phyloP scores from a whole-genome alignment of 2,113 vertebrate genomes.

The Malaclemys terrapin region DNA sequence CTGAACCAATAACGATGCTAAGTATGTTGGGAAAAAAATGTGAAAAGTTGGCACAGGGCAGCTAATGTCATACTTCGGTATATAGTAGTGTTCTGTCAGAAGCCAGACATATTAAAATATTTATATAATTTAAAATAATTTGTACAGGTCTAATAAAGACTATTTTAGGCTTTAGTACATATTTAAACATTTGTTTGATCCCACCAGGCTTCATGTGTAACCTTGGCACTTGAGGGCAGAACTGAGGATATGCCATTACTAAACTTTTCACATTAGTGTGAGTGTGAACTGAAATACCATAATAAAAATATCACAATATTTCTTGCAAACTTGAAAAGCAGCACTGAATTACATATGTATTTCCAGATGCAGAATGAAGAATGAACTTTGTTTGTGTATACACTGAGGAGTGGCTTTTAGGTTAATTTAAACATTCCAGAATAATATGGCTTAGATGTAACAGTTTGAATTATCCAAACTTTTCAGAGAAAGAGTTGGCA shows the following conservation, averaged over 20 bases:
- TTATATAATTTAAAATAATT: conserved; percentile 84
- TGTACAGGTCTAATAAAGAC: conserved; percentile 78
- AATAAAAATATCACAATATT: conserved; percentile 73
- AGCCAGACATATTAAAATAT: conserved; percentile 81
- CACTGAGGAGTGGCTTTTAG: conserved; percentile 41
- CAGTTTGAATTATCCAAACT: conserved; percentile 49
- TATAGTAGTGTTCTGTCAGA: conserved; percentile 76
- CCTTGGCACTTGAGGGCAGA: conserved; percentile 67
- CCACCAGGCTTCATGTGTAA: conserved; percentile 65
- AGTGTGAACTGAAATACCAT: conserved; percentile 70
- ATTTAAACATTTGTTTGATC: conserved; percentile 74
- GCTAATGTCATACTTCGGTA: conserved; percentile 70
- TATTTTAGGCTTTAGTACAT: conserved; percentile 76
- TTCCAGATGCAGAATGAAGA: conserved; percentile 70
- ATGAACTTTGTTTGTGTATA: conserved; percentile 47
- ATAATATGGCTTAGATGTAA: conserved; percentile 62
- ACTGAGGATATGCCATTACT: conserved; percentile 68
- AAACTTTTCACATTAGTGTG: conserved; percentile 67
- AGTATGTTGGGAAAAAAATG: conserved; percentile 68
- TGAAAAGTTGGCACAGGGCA: conserved; percentile 53
- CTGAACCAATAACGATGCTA: conserved; percentile 67
- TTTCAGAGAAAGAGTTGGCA: conserved; percentile 58
- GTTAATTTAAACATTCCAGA: conserved; percentile 63
- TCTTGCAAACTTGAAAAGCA: conserved; percentile 54
- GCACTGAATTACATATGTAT: conserved; percentile 21